Percentiles rank a stretch among this genome's conserved stretches.
Conservation (phyloP, 2,888 invertebrate species). For the Drosophila incognita region DNA sequence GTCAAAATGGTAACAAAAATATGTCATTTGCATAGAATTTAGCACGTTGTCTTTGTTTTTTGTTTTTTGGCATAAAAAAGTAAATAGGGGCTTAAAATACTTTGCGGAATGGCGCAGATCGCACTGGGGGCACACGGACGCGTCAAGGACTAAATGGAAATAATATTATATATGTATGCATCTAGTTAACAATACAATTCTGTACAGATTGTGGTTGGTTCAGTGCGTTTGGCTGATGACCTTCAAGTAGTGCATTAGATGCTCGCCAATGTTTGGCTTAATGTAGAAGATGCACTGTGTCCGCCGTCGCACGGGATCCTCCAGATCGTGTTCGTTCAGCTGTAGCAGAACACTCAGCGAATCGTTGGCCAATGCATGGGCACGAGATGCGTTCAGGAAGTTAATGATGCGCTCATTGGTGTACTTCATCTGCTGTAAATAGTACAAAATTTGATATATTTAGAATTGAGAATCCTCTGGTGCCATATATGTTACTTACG, state of each 20-base stretch:
- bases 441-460: background rate
- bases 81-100: slow-evolving; percentile 28
- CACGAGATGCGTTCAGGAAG: slow-evolving; percentile 78
- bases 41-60: slow-evolving; percentile 18
- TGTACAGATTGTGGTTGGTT: slow-evolving; percentile 17
- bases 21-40: slow-evolving; percentile 12
- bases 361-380: slow-evolving; percentile 58
- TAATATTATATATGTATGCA: slow-evolving; percentile 11
- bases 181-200: slow-evolving; percentile 36
- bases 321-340: slow-evolving; percentile 47
- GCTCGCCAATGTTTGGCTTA: slow-evolving; percentile 81
- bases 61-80: slow-evolving; percentile 34
- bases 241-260: slow-evolving; percentile 82
- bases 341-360: slow-evolving; percentile 78
- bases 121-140: slow-evolving; percentile 20
- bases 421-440: slow-evolving; percentile 70
- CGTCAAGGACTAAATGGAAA: slow-evolving; percentile 6
- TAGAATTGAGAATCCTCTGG: too few relatives aligned
- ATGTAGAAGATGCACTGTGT: slow-evolving; percentile 81
- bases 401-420: slow-evolving; percentile 83
- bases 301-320: slow-evolving; percentile 45
- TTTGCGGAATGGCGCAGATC: slow-evolving; percentile 20
- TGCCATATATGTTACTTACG: slow-evolving; percentile 55
- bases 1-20: slow-evolving; percentile 36
- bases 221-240: slow-evolving; percentile 71